A percentile compares a stretch with the other conserved stretches of the same genome.
phyloP scores from a whole-genome alignment of 2,888 invertebrate species.

The Acronicta psi region DNA sequence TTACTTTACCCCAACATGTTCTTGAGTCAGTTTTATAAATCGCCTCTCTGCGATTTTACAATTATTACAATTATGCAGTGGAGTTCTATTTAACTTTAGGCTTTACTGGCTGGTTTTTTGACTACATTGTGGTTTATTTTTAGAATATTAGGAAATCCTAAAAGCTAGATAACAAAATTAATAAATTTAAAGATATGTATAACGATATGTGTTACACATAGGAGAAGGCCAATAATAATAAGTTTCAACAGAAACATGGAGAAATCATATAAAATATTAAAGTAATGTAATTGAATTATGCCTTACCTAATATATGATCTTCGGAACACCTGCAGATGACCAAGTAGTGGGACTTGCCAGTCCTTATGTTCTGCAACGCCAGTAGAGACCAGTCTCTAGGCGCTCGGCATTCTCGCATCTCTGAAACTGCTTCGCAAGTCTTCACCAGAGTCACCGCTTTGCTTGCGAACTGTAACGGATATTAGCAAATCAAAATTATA shows the following conservation, averaged over 20 bases:
- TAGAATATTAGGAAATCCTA: no score
- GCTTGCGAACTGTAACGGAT: conserved; percentile 82
- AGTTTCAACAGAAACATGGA: no score
- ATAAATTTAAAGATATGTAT: no score
- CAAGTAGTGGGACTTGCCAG: conserved; percentile 97
- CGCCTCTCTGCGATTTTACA: no score
- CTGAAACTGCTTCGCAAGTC: conserved; percentile 97
- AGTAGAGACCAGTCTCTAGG: conserved; percentile 97
- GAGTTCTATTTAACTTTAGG: no score
- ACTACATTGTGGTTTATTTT: no score
- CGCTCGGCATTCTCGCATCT: conserved; percentile 96
- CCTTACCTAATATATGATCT: conserved; percentile 93
- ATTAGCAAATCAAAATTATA: conserved; percentile 3
- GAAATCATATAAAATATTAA: background rate
- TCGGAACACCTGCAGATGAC: conserved; percentile 97
- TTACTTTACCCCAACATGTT: conserved; percentile 1
- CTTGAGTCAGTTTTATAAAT: no score
- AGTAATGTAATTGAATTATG: background rate
- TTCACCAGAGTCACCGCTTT: conserved; percentile 96
- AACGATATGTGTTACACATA: no score
- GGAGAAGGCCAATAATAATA: no score
- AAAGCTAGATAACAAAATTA: no score
- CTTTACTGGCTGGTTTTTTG: no score
- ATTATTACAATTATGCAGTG: no score
- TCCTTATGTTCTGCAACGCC: conserved; percentile 96